Conservation (phyloP, 2,797 vertebrate species). For the Heterohyrax brucei region DNA sequence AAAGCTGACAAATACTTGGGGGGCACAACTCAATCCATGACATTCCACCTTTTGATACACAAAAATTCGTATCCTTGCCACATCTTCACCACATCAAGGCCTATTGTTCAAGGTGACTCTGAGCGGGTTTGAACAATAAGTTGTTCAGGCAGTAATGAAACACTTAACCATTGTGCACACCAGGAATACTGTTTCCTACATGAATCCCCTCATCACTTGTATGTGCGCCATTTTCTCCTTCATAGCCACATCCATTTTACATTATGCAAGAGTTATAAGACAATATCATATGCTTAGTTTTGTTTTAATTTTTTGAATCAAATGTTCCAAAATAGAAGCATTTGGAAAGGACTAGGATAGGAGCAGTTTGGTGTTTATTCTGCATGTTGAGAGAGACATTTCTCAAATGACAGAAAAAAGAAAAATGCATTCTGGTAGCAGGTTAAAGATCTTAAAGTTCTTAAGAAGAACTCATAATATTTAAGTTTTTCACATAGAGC, state of each 20-base stretch:
- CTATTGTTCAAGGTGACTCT: too few relatives aligned
- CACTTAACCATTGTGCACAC: too few relatives aligned
- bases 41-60: too few relatives aligned
- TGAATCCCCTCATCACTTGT: background rate
- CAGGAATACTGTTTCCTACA: background rate
- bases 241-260: background rate
- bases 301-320: slow-evolving; percentile 6
- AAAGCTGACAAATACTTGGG: too few relatives aligned
- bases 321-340: background rate
- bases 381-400: background rate
- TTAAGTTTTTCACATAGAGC: background rate
- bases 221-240: background rate
- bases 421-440: background rate
- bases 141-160: too few relatives aligned
- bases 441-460: slow-evolving; percentile 8
- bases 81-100: too few relatives aligned
- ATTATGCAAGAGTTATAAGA: background rate
- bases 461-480: background rate
- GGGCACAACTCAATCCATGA: too few relatives aligned
- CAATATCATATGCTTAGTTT: background rate
- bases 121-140: too few relatives aligned
- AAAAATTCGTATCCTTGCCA: too few relatives aligned
- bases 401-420: background rate
- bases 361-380: background rate
- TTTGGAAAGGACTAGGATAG: background rate